A percentile compares a stretch with the other conserved stretches of the same genome.
phyloP scores from a whole-genome alignment of 2,888 invertebrate genomes.

The Rhingia campestris region DNA sequence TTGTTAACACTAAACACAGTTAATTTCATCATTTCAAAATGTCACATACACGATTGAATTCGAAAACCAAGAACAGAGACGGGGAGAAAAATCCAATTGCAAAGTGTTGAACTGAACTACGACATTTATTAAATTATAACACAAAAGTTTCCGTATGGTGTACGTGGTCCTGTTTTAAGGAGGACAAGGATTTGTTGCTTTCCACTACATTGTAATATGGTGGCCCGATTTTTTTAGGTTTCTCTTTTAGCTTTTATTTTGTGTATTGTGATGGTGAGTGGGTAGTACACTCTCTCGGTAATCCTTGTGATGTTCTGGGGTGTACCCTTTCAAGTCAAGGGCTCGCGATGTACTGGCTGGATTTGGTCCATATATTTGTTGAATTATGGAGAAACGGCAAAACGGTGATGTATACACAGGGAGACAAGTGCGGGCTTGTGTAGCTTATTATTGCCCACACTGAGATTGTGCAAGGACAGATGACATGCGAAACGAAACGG shows the following conservation, averaged over 20 bases:
- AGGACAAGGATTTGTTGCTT: constrained; percentile 73
- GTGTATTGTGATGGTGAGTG: constrained; percentile 27
- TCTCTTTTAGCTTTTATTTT: constrained; percentile 53
- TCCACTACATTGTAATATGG: constrained; percentile 64
- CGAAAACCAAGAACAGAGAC: constrained; percentile 41
- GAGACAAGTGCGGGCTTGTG: constrained; percentile 64
- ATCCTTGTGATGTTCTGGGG: constrained; percentile 75
- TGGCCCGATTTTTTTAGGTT: constrained; percentile 62
- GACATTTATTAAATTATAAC: constrained; percentile 54
- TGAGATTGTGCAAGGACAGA: constrained; percentile 72
- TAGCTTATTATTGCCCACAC: constrained; percentile 67
- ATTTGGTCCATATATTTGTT: constrained; percentile 76
- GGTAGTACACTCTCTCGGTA: constrained; percentile 62
- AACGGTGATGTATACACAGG: constrained; percentile 77
- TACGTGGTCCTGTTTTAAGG: constrained; percentile 48
- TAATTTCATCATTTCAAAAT: constrained; percentile 48
- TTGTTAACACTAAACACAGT: constrained; percentile 62
- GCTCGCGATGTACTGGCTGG: constrained; percentile 83
- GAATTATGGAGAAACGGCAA: constrained; percentile 78
- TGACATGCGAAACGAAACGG: constrained; percentile 69
- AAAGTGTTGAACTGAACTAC: constrained; percentile 54
- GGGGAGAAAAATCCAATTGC: constrained; percentile 44
- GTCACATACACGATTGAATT: constrained; percentile 52
- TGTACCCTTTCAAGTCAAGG: constrained; percentile 83
- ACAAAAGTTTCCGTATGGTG: constrained; percentile 58